Conservation (phyloP, 2,888 invertebrate genomes). For the Dinocampus coccinellae region DNA sequence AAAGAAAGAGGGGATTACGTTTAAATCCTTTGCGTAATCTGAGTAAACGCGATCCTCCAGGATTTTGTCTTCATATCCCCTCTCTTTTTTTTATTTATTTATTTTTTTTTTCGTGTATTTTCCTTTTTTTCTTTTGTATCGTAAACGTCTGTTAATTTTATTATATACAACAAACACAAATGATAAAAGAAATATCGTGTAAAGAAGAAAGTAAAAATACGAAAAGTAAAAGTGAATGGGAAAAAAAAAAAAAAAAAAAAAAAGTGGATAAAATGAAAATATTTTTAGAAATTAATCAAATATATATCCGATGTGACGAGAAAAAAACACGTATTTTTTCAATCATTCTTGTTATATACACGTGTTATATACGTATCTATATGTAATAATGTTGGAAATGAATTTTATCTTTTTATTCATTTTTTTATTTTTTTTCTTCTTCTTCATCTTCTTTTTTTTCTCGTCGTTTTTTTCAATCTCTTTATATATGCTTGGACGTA, state of each 20-base stretch:
- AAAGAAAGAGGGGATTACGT: constrained; percentile 41
- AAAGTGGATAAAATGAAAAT: too few species aligned
- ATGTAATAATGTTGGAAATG: not conserved
- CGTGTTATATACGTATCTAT: too few species aligned
- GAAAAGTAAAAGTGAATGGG: not conserved
- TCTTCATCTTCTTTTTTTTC: too few species aligned
- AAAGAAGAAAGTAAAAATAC: too few species aligned
- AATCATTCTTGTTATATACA: too few species aligned
- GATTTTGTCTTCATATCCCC: constrained; percentile 22
- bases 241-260: too few species aligned
- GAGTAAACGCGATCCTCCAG: constrained; percentile 39
- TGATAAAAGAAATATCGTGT: not conserved
- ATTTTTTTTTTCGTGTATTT: not conserved
- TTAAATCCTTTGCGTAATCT: constrained; percentile 42
- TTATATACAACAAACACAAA: not conserved
- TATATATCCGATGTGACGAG: too few species aligned
- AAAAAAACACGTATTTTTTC: too few species aligned
- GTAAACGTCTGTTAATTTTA: not conserved
- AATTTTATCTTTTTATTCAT: not conserved
- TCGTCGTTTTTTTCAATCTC: not conserved
- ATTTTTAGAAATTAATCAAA: too few species aligned
- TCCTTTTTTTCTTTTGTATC: not conserved
- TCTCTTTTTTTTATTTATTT: not conserved
- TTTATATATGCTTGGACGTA: constrained; percentile 5
- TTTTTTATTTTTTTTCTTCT: too few species aligned